phyloP scores from a whole-genome alignment of 92 coral and sea anemone genomes.

The Umimayanthus kanabou region DNA sequence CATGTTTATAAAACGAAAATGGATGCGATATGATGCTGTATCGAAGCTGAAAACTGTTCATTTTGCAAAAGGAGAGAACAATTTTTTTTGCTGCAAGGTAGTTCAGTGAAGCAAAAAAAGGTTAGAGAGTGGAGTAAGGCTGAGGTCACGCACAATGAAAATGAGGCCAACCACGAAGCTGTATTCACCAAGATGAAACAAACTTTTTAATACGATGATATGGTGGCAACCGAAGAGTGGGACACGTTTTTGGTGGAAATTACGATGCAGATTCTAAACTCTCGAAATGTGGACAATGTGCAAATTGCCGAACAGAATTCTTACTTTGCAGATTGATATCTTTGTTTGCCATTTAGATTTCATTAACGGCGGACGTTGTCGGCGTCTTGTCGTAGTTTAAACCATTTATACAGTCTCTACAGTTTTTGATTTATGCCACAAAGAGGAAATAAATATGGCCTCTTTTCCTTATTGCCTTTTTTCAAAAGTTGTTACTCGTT shows the following conservation, averaged over 20 bases:
- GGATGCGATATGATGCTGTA: too few species aligned
- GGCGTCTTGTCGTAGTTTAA: neutral
- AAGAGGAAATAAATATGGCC: too few species aligned
- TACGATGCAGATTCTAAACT: neutral
- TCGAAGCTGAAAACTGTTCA: too few species aligned
- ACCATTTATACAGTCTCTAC: neutral
- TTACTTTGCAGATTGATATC: too few species aligned
- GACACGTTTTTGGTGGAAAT: neutral
- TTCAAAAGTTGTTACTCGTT: neutral
- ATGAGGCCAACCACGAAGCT: neutral
- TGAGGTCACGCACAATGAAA: too few species aligned
- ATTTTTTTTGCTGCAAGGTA: neutral
- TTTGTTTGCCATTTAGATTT: neutral
- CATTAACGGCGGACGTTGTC: neutral
- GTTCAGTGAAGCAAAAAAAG: neutral
- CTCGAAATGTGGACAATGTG: too few species aligned
- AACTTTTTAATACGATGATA: neutral
- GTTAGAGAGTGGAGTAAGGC: too few species aligned
- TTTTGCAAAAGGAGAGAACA: neutral
- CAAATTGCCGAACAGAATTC: too few species aligned
- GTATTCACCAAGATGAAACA: neutral
- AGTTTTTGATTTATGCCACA: neutral
- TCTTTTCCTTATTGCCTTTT: neutral
- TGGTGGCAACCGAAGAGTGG: neutral
- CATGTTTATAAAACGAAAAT: neutral